Percentiles rank a stretch among this genome's conserved stretches.
Conservation (phyloP, 2,888 invertebrate genomes). For the Thyatira batis region DNA sequence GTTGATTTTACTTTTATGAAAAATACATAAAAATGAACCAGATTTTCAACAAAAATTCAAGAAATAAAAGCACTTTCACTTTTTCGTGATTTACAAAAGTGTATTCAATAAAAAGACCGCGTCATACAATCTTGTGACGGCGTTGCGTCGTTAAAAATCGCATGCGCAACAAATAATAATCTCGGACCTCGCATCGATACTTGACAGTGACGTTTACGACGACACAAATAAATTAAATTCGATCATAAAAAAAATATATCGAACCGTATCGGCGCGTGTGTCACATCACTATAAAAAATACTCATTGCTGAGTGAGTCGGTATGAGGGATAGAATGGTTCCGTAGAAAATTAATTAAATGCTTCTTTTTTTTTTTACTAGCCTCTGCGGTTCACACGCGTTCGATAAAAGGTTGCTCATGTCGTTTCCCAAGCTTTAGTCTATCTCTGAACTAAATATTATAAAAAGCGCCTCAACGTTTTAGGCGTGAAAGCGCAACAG, state of each 20-base stretch:
- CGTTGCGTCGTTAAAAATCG: slow-evolving; percentile 70
- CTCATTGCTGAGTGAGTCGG: slow-evolving; percentile 6
- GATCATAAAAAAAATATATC: slow-evolving; percentile 67
- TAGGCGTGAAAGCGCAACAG: too few relatives aligned
- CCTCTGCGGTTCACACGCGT: too few relatives aligned
- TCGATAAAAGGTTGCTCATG: too few relatives aligned
- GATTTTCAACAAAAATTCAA: neutral
- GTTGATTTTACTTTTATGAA: too few relatives aligned
- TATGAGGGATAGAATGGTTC: slow-evolving; percentile 14
- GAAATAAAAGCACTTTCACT: neutral
- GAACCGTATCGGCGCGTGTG: slow-evolving; percentile 70
- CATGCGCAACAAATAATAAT: slow-evolving; percentile 69
- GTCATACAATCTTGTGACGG: slow-evolving; percentile 62
- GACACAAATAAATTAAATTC: slow-evolving; percentile 74
- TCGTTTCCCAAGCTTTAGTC: too few relatives aligned
- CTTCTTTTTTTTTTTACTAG: slow-evolving; percentile 1
- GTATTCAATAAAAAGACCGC: slow-evolving; percentile 9
- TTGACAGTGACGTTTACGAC: slow-evolving; percentile 71
- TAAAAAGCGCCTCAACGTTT: too few relatives aligned
- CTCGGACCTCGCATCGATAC: slow-evolving; percentile 56
- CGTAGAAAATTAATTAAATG: slow-evolving; percentile 10
- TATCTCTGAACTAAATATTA: too few relatives aligned
- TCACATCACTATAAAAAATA: slow-evolving; percentile 63
- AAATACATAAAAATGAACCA: neutral
- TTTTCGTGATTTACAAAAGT: slow-evolving; percentile 1